Evolutionary conservation across 2,113 vertebrate species (phyloP), one percentile per base, ranked within the genome.

Genomic region (Tachysurus fulvidraco): DNA sequence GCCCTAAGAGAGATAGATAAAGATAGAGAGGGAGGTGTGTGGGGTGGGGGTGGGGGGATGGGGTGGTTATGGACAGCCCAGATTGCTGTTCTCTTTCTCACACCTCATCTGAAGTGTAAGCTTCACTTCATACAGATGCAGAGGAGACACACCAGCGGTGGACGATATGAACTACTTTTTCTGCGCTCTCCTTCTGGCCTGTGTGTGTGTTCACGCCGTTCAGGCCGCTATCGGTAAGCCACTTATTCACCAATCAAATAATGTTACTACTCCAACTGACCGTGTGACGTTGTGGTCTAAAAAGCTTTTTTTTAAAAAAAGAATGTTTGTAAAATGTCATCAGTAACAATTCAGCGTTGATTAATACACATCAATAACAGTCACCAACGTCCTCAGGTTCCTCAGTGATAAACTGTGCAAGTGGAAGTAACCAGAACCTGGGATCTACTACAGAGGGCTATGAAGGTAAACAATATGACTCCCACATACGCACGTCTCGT

Each of bases 201-300:
- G 73, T 12, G 13, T 87, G 30, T 90, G 79, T 83, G 80, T 78
- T 50, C 52, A 87, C 2, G 60, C 54, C 46, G 71, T 74, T 25
- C 55, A 59, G 78, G 91, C 89, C 28, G 62, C 86, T 14, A 7
- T 92, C 17, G 90, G 93, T 94, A 87, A 94, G 93, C 92, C 3
- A 8, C 12, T 73, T 30, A 50, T 4, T 50, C 19, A 9, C 1
- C 6, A 59, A 25, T n/a, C 10, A 23, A 60, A 14, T 41, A 13
- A 44, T 36, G 21, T 41, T 36, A 5, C 52, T 28, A 62, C 10
- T 1, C 41, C 28, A 69, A 30, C 30, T 36, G 10, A 23, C 2
- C 0, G 36, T 59, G 2, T 36, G 67, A 36, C 1, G 8, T 23
- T 64, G 23, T 46, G 13, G 59, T 62, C 21, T 74, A 57, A 11